These are phyloP conservation scores for Dolichallabes microphthalmus DNA, from an alignment of 2,113 vertebrate genomes.

Conservation along the genomic window DNA sequence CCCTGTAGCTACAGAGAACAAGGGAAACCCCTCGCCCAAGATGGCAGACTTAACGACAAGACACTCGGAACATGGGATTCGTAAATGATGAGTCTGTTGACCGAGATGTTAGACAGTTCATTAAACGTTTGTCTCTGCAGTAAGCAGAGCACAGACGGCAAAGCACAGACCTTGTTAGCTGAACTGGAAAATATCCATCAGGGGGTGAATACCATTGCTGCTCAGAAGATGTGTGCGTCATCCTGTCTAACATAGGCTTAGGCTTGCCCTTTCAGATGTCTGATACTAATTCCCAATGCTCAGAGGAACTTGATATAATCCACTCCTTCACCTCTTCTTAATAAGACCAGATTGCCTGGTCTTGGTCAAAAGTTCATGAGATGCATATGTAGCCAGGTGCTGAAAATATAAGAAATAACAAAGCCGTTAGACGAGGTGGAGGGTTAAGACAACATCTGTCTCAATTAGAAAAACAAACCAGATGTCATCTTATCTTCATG, in stretches of 20 bases:
- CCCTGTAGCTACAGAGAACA: slow-evolving; percentile 78
- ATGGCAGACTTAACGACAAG: slow-evolving; percentile 70
- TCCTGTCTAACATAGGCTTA: background rate
- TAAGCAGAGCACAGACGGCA: slow-evolving; percentile 81
- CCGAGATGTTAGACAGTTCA: slow-evolving; percentile 92
- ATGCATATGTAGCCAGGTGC: slow-evolving; percentile 81
- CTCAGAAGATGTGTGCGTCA: slow-evolving; percentile 21
- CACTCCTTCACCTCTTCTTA: slow-evolving; percentile 77
- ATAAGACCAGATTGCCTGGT: slow-evolving; percentile 87
- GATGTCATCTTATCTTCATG: slow-evolving; percentile 70
- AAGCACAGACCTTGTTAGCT: slow-evolving; percentile 86
- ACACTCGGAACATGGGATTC: slow-evolving; percentile 53
- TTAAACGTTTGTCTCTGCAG: slow-evolving; percentile 90
- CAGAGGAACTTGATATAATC: slow-evolving; percentile 96
- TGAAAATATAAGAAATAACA: slow-evolving; percentile 7
- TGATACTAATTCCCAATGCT: slow-evolving; percentile 81
- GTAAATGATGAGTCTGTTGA: slow-evolving; percentile 78
- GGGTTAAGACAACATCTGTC: slow-evolving; percentile 13
- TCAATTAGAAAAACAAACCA: slow-evolving; percentile 46
- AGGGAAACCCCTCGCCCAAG: slow-evolving; percentile 77
- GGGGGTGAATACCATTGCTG: slow-evolving; percentile 63
- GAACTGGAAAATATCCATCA: slow-evolving; percentile 93
- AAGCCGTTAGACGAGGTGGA: background rate
- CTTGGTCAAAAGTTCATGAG: slow-evolving; percentile 95
- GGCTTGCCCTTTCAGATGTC: slow-evolving; percentile 81